Evolutionary conservation across 2,113 vertebrate species (phyloP), one percentile per base, ranked within the genome.

Genomic region (Cynopterus brachyotis): DNA sequence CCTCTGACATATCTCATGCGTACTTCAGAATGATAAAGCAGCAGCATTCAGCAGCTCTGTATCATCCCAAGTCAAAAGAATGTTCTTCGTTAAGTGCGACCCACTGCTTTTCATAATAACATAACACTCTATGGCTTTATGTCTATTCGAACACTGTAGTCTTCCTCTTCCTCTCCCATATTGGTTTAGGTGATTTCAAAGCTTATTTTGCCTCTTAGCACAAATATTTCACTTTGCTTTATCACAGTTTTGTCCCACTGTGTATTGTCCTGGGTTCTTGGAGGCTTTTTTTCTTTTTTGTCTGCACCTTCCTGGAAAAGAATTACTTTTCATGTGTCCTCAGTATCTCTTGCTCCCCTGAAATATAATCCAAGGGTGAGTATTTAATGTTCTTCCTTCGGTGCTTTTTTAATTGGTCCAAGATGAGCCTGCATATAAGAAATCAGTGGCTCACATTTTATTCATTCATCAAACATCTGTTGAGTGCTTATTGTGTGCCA

Each of bases 201-300:
- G 57, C 45, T 83, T 85, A 40, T 45, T 90, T 93, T 83, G 37
- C 70, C 40, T 28, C 85, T 92, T 67, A 84, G 59, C 40, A 89
- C 64, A 87, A 95, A 94, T 83, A 97, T 53, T 59, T 45, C 32
- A 47, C 57, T 82, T 91, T 91, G 40, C 53, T 95, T 78, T 57
- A n/a, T 4, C 11, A 1, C 76, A 73, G 7, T 37, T 80, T 96
- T 79, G n/a, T 35, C 75, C 55, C 50, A 35, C 40, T 73, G 57
- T 50, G 57, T 13, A 47, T 89, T 82, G 26, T 59, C 70, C 40
- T 64, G 32, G 20, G 59, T 26, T 89, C 81, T 87, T 94, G 40
- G 62, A 19, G 19, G 22, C 24, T 60, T n/a, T 70, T 72, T 45
- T 50, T 60, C 30, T 72, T 75, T 16, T 26, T 62, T 19, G 35